phyloP scores from a whole-genome alignment of 2,888 invertebrate genomes.

The Arrhopalites spinosus region DNA sequence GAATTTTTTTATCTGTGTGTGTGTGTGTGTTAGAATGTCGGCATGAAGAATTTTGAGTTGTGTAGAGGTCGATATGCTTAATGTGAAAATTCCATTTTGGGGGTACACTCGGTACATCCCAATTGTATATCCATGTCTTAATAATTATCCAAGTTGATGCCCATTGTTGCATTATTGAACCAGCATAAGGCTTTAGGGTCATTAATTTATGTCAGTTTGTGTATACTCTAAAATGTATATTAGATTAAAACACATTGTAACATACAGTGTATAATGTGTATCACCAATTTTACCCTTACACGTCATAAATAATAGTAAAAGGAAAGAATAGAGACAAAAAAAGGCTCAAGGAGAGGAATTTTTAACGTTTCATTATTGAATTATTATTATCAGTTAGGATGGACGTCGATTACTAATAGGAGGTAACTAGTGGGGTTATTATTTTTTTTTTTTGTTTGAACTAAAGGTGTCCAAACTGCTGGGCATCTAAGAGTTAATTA shows the following conservation, averaged over 20 bases:
- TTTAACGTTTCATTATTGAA: constrained; percentile 4
- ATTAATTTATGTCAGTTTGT: too few relatives aligned
- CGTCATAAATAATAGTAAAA: too few relatives aligned
- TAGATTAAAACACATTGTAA: too few relatives aligned
- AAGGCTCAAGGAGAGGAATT: not conserved
- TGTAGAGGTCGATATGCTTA: not conserved
- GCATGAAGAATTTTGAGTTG: not conserved
- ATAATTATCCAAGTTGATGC: too few relatives aligned
- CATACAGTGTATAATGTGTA: too few relatives aligned
- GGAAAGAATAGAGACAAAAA: too few relatives aligned
- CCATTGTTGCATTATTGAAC: too few relatives aligned
- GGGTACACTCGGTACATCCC: not conserved
- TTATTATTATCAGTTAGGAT: not conserved
- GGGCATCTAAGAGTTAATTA: constrained; percentile 23
- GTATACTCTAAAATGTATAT: too few relatives aligned
- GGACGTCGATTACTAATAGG: not conserved
- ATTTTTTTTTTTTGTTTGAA: not conserved
- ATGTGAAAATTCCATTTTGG: not conserved
- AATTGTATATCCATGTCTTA: not conserved
- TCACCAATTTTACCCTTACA: too few relatives aligned
- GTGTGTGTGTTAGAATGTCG: too few relatives aligned
- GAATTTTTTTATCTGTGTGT: too few relatives aligned
- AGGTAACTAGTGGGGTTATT: not conserved
- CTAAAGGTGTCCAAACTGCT: not conserved
- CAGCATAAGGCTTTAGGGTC: too few relatives aligned